Conservation (phyloP, 2,888 invertebrate genomes). For the Dicyrtomina minuta region DNA sequence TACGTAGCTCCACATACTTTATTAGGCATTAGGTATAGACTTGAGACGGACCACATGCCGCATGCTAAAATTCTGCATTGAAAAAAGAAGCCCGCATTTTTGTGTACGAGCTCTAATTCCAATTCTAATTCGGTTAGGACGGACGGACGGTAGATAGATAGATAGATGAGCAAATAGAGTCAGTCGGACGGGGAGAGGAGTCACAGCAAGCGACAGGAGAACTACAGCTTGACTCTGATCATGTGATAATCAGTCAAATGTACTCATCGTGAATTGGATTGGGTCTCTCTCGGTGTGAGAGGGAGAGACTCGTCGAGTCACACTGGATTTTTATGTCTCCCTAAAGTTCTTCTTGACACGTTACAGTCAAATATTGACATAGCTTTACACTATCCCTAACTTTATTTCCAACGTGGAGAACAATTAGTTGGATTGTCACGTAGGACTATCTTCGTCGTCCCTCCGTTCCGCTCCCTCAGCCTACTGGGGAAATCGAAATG, state of each 20-base stretch:
- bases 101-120: too few relatives aligned
- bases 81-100: background rate
- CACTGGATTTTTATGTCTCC: background rate
- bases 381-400: background rate
- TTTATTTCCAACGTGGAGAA: constrained; percentile 1
- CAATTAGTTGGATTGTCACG: constrained; percentile 10
- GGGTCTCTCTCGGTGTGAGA: too few relatives aligned
- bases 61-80: background rate
- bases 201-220: too few relatives aligned
- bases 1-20: too few relatives aligned
- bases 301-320: background rate
- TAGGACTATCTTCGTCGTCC: background rate
- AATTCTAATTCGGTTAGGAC: background rate
- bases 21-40: too few relatives aligned
- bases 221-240: background rate
- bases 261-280: constrained; percentile 5
- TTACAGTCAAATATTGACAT: constrained; percentile 11
- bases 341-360: background rate
- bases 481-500: too few relatives aligned
- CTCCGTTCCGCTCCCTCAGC: background rate
- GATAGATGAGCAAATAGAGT: constrained; percentile 12
- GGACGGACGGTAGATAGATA: background rate
- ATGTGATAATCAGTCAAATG: constrained; percentile 5
- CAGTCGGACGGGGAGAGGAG: background rate
- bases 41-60: too few relatives aligned